Evolutionary conservation across 2,797 vertebrate genomes (phyloP), one percentile per base, ranked within the genome.

Genomic region (Lindbergichthys nudifrons): DNA sequence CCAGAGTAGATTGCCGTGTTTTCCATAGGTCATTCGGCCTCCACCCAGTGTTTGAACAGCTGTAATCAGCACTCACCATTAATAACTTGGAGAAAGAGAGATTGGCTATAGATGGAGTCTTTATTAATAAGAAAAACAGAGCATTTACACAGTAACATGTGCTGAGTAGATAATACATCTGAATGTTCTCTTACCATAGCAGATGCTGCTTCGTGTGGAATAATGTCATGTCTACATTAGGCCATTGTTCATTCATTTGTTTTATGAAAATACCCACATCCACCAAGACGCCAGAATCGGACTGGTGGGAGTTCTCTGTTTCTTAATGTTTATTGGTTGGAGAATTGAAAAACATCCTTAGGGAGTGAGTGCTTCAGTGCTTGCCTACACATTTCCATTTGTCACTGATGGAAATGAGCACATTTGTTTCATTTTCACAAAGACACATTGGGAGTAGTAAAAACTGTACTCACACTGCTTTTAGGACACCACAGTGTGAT

Each of bases 11-110:
- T 88, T 19, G 91, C 91, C 88, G 78, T 96, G 94, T 96, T 98
- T 96, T 96, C 92, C 93, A 88, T 75, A 93, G 94, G 89, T 96
- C 94, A 95, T 95, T 96, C 97, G 94, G 93, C 88, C 87, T 88
- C 88, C 88, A 85, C 89, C 90, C 94, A 82, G 81, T 96, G 93
- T 95, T 95, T 95, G 90, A 96, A 93, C 94, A 96, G 93, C 91
- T 95, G 91, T 94, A 94, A 95, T 93, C 93, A 96, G 92, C 90
- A 91, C 93, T 94, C 89, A 75, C 79, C 79, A 84, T 92, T 94
- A 91, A 92, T 92, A 92, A 91, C 81, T 89, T 81, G 83, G 30
- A 53, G 65, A 56, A 54, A 75, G 65, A 65, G 50, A 77, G 42
- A 74, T 76, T 65, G 56, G 77, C 79, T 63, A 16, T 62, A 68